phyloP scores from a whole-genome alignment of 2,113 vertebrate genomes.

The Pelecanus crispus region DNA sequence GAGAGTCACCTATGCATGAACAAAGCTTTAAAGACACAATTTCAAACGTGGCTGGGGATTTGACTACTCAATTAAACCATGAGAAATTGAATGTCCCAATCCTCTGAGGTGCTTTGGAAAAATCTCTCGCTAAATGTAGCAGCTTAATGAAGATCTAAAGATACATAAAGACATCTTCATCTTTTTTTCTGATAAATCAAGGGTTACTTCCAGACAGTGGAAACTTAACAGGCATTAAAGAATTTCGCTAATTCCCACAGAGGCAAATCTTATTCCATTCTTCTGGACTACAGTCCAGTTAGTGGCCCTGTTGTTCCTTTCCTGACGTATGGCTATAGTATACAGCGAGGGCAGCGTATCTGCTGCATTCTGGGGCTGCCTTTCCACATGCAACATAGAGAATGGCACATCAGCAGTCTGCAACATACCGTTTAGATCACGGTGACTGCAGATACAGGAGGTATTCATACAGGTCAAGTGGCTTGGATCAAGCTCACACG shows the following conservation, averaged over 20 bases:
- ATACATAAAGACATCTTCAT: neutral
- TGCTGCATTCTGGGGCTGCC: neutral
- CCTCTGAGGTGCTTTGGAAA: neutral
- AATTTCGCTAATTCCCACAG: neutral
- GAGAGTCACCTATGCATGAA: neutral
- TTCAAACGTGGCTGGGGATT: neutral
- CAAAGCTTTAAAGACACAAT: neutral
- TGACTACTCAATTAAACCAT: neutral
- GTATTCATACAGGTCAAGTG: neutral
- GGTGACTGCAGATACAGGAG: accelerated
- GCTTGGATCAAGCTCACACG: neutral
- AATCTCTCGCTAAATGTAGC: neutral
- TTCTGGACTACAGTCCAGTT: neutral
- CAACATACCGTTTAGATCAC: neutral
- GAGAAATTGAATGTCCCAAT: neutral
- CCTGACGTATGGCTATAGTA: neutral
- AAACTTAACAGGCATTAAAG: neutral
- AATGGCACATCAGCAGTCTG: neutral
- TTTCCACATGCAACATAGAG: neutral
- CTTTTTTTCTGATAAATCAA: neutral
- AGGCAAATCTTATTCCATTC: neutral
- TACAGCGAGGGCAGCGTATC: accelerated
- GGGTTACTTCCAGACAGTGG: neutral
- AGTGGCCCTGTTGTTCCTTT: neutral
- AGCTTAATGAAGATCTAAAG: neutral